Conservation (phyloP, 2,113 vertebrate genomes). For the Sinocyclocheilus maitianheensis region DNA sequence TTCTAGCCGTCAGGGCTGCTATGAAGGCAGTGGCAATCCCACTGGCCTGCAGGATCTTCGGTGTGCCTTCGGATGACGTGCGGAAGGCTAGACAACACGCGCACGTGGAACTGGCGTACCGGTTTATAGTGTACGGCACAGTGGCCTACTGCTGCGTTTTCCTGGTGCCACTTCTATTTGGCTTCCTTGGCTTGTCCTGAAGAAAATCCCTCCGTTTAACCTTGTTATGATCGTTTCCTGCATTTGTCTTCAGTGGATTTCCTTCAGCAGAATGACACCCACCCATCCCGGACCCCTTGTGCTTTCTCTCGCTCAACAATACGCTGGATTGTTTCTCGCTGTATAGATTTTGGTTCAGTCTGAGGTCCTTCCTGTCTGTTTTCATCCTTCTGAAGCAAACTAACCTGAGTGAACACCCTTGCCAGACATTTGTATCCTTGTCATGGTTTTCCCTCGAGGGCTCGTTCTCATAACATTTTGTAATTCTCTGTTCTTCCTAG, state of each 20-base stretch:
- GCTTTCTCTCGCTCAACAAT: constrained; percentile 23
- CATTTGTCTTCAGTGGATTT: constrained; percentile 39
- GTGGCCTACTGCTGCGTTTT: constrained; percentile 89
- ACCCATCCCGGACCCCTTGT: constrained; percentile 54
- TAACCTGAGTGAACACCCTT: background rate
- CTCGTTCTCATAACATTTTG: background rate
- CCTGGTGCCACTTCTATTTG: constrained; percentile 85
- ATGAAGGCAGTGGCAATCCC: constrained; percentile 93
- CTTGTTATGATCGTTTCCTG: constrained; percentile 40
- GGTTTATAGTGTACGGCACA: constrained; percentile 88
- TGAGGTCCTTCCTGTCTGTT: background rate
- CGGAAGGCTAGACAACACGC: constrained; percentile 86
- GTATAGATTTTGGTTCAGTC: background rate
- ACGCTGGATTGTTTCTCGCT: constrained; percentile 33
- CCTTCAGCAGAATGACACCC: constrained; percentile 22
- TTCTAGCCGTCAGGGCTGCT: constrained; percentile 77
- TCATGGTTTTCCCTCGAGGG: constrained; percentile 13
- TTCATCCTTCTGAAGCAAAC: constrained; percentile 11
- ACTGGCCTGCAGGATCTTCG: constrained; percentile 82
- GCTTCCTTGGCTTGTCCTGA: constrained; percentile 83
- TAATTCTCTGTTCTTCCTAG: background rate
- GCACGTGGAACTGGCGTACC: constrained; percentile 92
- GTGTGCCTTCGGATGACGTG: constrained; percentile 77
- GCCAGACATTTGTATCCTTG: background rate
- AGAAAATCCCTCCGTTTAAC: constrained; percentile 2